These are phyloP conservation scores for Drosophila dunni DNA, from an alignment of 1,140 invertebrate genomes.

Conservation along the genomic window DNA sequence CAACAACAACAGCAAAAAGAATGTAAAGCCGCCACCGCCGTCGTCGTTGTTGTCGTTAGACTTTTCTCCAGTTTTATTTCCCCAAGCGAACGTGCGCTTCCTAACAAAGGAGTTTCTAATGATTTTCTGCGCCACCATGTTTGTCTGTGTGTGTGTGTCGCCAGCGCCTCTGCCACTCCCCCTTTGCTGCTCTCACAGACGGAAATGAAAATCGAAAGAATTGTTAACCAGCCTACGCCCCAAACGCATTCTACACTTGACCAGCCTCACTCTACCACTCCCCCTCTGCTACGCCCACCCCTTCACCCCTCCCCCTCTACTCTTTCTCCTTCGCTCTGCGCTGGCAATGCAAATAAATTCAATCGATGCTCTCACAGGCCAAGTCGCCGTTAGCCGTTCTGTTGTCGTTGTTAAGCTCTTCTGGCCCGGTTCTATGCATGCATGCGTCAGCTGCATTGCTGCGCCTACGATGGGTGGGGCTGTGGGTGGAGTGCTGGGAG, in stretches of 20 bases:
- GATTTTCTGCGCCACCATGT: constrained; percentile 75
- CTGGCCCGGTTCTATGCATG: constrained; percentile 47
- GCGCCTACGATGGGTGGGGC: constrained; percentile 18
- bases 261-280: not conserved
- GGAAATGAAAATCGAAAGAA: constrained; percentile 83
- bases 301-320: not conserved
- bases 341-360: constrained; percentile 80
- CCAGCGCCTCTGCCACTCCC: not conserved
- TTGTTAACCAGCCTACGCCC: constrained; percentile 66
- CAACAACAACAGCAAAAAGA: constrained; percentile 17
- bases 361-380: constrained; percentile 67
- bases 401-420: constrained; percentile 50
- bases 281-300: constrained; percentile 24
- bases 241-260: constrained; percentile 30
- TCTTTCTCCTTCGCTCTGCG: too few relatives aligned
- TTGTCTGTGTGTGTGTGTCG: constrained; percentile 54
- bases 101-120: constrained; percentile 83
- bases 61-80: constrained; percentile 73
- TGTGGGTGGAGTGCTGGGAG: not conserved
- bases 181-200: constrained; percentile 62
- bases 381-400: constrained; percentile 61
- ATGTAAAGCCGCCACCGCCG: constrained; percentile 39
- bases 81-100: constrained; percentile 63
- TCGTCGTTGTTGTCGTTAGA: constrained; percentile 33
- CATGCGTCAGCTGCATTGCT: constrained; percentile 70